Evolutionary conservation across 2,113 vertebrate genomes (phyloP).

Genomic region (Ahaetulla prasina): DNA sequence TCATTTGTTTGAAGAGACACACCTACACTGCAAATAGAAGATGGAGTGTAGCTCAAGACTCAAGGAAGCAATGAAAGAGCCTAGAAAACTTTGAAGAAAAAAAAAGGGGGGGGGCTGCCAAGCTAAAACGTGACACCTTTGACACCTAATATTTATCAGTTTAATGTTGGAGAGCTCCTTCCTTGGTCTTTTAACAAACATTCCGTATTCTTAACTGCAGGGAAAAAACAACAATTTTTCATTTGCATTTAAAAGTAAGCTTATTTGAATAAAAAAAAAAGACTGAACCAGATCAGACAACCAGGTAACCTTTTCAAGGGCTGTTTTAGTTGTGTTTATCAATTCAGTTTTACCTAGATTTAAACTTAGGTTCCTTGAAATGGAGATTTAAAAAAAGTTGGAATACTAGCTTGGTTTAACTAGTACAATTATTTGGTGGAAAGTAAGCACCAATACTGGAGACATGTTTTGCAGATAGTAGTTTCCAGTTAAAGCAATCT

Average conservation of each 20-base stretch:
- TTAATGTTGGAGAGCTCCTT: background rate
- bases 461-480: background rate
- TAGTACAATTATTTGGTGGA: background rate
- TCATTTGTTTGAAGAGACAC: background rate
- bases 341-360: background rate
- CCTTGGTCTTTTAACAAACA: background rate
- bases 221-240: background rate
- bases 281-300: background rate
- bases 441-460: background rate
- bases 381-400: background rate
- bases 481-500: background rate
- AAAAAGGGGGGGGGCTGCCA: background rate
- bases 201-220: background rate
- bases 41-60: background rate
- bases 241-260: background rate
- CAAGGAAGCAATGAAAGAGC: background rate
- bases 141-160: background rate
- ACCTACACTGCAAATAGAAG: slow-evolving; percentile 10
- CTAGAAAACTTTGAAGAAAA: background rate
- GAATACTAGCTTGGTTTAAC: background rate
- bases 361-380: background rate
- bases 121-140: background rate
- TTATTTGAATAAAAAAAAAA: background rate
- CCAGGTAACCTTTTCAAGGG: background rate
- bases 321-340: background rate